Evolutionary conservation across 2,888 invertebrate genomes (phyloP).

Genomic region (Bruchidius siliquastri): DNA sequence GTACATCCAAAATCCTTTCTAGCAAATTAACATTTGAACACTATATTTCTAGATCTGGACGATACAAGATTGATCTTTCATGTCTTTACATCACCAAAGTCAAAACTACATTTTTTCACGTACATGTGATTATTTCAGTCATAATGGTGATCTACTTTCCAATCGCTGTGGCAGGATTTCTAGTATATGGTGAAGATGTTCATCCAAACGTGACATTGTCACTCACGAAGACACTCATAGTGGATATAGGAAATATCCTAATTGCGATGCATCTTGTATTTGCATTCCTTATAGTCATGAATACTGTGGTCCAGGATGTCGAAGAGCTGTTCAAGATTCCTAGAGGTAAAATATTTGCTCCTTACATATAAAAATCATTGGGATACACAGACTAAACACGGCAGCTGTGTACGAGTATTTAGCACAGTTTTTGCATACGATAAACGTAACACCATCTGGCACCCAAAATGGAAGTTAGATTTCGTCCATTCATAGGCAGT

Average conservation of each 20-base stretch:
- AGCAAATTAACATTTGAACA: no score
- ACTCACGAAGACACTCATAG: constrained; percentile 52
- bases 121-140: constrained; percentile 49
- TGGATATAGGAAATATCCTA: constrained; percentile 56
- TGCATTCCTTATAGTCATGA: constrained; percentile 66
- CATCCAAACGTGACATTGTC: constrained; percentile 58
- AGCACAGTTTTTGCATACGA: no score
- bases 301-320: constrained; percentile 66
- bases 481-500: no score
- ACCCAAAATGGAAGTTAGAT: no score
- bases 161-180: constrained; percentile 58
- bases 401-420: no score
- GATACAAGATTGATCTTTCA: no score
- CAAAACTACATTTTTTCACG: no score
- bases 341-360: constrained; percentile 45
- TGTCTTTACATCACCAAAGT: no score
- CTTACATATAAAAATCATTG: background rate
- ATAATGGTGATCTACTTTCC: constrained; percentile 56
- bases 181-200: constrained; percentile 58
- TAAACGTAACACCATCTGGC: no score
- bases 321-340: constrained; percentile 62
- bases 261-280: constrained; percentile 62
- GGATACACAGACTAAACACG: no score
- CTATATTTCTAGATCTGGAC: no score
- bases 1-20: no score